Base-by-base conservation (phyloP, 2,797 vertebrate species). In the Danio choprae region DNA sequence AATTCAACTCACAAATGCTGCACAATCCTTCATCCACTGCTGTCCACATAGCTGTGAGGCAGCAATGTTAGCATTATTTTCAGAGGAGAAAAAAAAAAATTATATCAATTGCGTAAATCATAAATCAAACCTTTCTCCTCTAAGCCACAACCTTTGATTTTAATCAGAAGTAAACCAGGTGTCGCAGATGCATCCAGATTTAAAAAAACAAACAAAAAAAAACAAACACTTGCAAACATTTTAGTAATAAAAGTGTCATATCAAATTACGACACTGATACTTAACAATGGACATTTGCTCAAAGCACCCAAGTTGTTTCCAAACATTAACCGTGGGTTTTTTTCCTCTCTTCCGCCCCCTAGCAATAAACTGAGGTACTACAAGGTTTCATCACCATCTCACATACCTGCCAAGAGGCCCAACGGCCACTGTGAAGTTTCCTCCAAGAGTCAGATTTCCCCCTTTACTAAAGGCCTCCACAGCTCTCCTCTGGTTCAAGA, bases 391-490 rank as follows among this genome's bases (percentile, higher is more conserved):
- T 74, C 18, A 36, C 65, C 53, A 40, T 9, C 6, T 7, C 4
- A 79, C 91, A 87, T 74, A 97, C 97, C 98, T 95, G 79, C 98
- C 98, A 84, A 98, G 43, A 6, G 98, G 98, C 44, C 97, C 98
- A 51, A 99, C 95, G 0, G 97, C 97, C 2, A 99, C 97, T 0
- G 98, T 98, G 77, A 93, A 95, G 86, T 98, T 99, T 76, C 98
- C 97, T 7, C 98, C 98, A 5, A 99, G 95, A 0, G 97, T 99
- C 68, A 99, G 92, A 89, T 99, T 99, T 1, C 97, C 97, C 1
- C 97, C 97, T 90, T 97, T 98, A 0, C 96, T 95, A 90, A 99
- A 99, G 6, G 97, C 97, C 72, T 98, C 96, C 44, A 99, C 95
- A 16, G 98, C 97, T 80, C 95, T 86, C 38, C 94, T 94, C 63